Evolutionary conservation across 2,888 invertebrate genomes (phyloP), one percentile per base, ranked within the genome.

Genomic region (Sphaerophoria taeniata): DNA sequence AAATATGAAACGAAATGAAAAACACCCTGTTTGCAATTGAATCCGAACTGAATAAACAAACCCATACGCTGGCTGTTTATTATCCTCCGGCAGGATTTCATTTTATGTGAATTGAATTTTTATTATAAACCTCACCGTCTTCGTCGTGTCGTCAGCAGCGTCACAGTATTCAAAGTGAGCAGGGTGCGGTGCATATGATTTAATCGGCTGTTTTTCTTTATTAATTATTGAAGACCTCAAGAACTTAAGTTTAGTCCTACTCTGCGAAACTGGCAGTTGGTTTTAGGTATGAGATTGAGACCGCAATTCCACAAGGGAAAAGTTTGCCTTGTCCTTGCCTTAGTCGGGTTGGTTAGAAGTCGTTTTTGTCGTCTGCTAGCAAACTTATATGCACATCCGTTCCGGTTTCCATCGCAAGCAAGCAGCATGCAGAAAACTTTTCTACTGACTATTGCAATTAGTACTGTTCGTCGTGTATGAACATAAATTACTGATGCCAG

Each of bases 401-500:
- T 82, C 49, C 63, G 1, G 1, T 24, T 24, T 24, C 24, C 24
- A 24, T 24, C 24, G 24, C 43, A 43, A 43, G 9, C 70, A 74
- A 79, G 84, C 87, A 88, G 87, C 87, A 88, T 87, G 87, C 87
- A 87, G 84, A 73, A 87, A 87, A 87, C 77, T 88, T 87, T 87
- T 86, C 85, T 82, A 87, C 87, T 84, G 82, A 87, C 88, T 87
- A 87, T 87, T 88, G 87, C 87, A 88, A 88, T 88, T 88, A 88
- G 88, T 88, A 87, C 84, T 87, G 87, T 80, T 87, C 82, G 82
- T 81, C 81, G 85, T 85, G 81, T 81, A 85, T 76, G 85, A 87
- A 84, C 87, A 87, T 87, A 87, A 87, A 87, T 87, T 87, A 87
- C 87, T 61, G 87, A 87, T 82, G 87, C 87, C 87, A 87, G 83